Base-by-base conservation (phyloP, 2,888 invertebrate genomes). In the Petrolisthes cinctipes region DNA sequence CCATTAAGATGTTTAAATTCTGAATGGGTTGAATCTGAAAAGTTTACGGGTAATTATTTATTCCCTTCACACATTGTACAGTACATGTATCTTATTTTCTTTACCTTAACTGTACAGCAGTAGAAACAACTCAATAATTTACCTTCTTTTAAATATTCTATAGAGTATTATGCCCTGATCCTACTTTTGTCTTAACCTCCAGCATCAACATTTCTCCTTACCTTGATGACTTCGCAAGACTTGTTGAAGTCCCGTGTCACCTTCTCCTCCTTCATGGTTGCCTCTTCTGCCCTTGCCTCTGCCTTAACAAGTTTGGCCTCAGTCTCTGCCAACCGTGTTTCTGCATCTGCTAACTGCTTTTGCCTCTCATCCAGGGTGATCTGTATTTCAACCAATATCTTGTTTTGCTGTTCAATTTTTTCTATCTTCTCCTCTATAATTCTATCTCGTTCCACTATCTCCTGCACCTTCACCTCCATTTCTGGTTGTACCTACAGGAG, bases 151-250 rank as follows among this genome's bases (percentile, higher is more conserved):
- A 37, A 37, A 37, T 37, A 23, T 20, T 17, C 17, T 73, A 23
- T 73, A 7, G 20, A 17, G 4, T 20, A 17, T 9, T 4, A 4
- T 73, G 7, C 4, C 4, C n/a, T n/a, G 20, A 23, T 73, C 4
- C n/a, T 20, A n/a, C 20, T 23, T 23, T 20, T n/a, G n/a, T n/a
- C n/a, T n/a, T 23, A 73, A 20, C n/a, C 71, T 71, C 6, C 7
- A 2, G 1, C 37, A 37, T 37, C 37, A 37, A 37, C 37, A 37
- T 7, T 14, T 17, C n/a, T 23, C 17, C 84, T 78, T 9, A 90
- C 90, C 76, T 95, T 94, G 83, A 95, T 94, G 93, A 94, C 94
- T 91, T 94, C 94, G 79, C 94, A 92, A 4, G 94, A 94, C 91
- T 94, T 95, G 76, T 93, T 93, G 91, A 94, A 93, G 91, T 95